A percentile compares a stretch with the other conserved stretches of the same genome.
Evolutionary conservation across 2,797 vertebrate genomes (phyloP).

Genomic region (Argentina silus): DNA sequence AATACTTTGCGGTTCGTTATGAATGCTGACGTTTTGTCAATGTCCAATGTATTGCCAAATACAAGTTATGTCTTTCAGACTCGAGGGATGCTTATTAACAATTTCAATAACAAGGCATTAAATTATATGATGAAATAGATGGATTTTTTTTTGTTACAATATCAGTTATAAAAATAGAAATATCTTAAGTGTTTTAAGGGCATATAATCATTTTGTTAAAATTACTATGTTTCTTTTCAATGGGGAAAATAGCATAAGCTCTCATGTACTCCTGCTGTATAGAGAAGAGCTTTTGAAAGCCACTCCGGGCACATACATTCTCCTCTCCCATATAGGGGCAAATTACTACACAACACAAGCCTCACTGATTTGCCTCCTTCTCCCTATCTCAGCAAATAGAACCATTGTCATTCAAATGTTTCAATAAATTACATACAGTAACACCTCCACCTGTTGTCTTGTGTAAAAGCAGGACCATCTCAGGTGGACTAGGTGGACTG

Average conservation of each 20-base stretch:
- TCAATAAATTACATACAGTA: constrained; percentile 75
- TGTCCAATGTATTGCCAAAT: constrained; percentile 25
- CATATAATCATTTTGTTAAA: constrained; percentile 70
- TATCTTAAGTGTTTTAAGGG: constrained; percentile 78
- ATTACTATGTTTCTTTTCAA: constrained; percentile 57
- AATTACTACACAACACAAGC: constrained; percentile 50
- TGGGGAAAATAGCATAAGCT: constrained; percentile 63
- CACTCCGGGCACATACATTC: constrained; percentile 53
- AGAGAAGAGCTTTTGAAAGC: constrained; percentile 27
- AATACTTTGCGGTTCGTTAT: constrained; percentile 6
- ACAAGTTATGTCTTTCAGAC: constrained; percentile 7
- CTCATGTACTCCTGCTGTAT: constrained; percentile 33
- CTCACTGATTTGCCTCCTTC: constrained; percentile 60
- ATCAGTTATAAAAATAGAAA: constrained; percentile 86
- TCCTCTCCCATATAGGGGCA: constrained; percentile 51
- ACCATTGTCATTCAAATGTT: constrained; percentile 73
- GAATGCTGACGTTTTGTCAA: constrained; percentile 9
- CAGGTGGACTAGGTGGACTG: constrained; percentile 61
- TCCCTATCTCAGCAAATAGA: constrained; percentile 65
- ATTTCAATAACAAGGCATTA: constrained; percentile 60
- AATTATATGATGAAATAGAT: constrained; percentile 67
- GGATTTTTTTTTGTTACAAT: constrained; percentile 66
- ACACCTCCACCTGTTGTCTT: constrained; percentile 61
- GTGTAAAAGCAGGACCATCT: constrained; percentile 75
- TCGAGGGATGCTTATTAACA: constrained; percentile 36